phyloP scores from a whole-genome alignment of 2,888 invertebrate genomes.

The Sarcophaga caerulescens region DNA sequence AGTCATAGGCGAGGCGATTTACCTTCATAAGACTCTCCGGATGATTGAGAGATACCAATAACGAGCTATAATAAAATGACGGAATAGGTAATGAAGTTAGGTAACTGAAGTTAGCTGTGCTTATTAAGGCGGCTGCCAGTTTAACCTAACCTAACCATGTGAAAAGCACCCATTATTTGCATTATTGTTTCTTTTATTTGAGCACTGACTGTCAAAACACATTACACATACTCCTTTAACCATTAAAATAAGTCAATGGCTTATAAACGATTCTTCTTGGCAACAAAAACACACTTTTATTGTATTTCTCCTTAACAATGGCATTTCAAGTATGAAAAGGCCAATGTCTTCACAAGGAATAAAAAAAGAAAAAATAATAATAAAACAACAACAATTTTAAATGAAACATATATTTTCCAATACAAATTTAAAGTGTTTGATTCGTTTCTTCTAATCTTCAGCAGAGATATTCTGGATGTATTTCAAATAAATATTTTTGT shows the following conservation, averaged over 20 bases:
- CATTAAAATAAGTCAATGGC: slow-evolving; percentile 31
- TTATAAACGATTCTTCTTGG: slow-evolving; percentile 18
- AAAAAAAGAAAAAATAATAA: neutral
- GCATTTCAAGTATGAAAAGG: slow-evolving; percentile 38
- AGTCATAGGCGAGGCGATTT: too few species aligned
- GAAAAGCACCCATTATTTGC: too few species aligned
- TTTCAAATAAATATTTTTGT: slow-evolving; percentile 16
- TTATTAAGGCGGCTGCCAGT: too few species aligned
- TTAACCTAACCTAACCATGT: too few species aligned
- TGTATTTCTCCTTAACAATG: slow-evolving; percentile 7
- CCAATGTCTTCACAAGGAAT: slow-evolving; percentile 38
- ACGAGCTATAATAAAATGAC: too few species aligned
- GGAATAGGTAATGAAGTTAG: too few species aligned
- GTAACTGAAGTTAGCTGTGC: too few species aligned
- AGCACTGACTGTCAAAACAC: too few species aligned
- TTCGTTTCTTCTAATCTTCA: neutral
- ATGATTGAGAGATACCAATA: too few species aligned
- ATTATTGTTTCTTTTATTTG: too few species aligned
- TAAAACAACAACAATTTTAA: slow-evolving; percentile 18
- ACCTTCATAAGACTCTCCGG: too few species aligned
- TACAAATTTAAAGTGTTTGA: neutral
- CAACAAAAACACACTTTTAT: neutral
- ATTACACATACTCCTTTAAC: neutral
- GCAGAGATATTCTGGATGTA: slow-evolving; percentile 2
- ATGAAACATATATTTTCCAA: neutral